Evolutionary conservation across 2,113 vertebrate species (phyloP), one percentile per base, ranked within the genome.

Genomic region (Reinhardtius hippoglossoides): DNA sequence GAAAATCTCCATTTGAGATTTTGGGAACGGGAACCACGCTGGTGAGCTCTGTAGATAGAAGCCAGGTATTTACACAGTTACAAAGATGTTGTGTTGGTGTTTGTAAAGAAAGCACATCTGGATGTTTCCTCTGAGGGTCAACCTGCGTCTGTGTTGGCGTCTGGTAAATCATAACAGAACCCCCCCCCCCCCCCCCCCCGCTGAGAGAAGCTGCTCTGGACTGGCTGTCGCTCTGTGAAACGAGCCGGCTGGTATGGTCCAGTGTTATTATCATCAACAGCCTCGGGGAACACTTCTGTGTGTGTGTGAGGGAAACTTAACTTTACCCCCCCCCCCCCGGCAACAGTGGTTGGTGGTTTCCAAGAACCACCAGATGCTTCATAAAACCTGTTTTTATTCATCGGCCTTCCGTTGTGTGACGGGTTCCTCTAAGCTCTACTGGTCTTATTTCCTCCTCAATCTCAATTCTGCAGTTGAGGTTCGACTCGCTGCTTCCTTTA

Each of bases 371-470:
- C 68, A 83, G 55, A 78, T 44, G 82, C 70, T 71, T 23, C 2
- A 2, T 58, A 65, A 67, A 82, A 70, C 4, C 60, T 72, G 68
- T 77, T 82, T 80, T 82, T 82, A 76, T 46, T 76, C 61, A 44
- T 4, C 12, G 48, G 21, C 57, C 67, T 81, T 72, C 63, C 2
- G n/a, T 31, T 31, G 31, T 31, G 31, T 31, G 31, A 31, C 31
- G 31, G 1, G 31, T 67, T 37, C 5, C 24, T 67, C 66, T 23
- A 20, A 70, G 76, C 71, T 82, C 74, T 2, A 52, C 58, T 35
- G 62, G 18, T 76, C 71, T 80, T 60, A 56, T 48, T 70, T 57
- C 20, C 14, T 46, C 37, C 37, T 26, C 40, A 21, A 10, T 80
- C 62, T 80, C 59, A 56, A 46, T 67, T 67, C 40, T 73, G 31